These are phyloP conservation scores for Bujurquina vittata DNA, from an alignment of 2,113 vertebrate species.

Conservation along the genomic window DNA sequence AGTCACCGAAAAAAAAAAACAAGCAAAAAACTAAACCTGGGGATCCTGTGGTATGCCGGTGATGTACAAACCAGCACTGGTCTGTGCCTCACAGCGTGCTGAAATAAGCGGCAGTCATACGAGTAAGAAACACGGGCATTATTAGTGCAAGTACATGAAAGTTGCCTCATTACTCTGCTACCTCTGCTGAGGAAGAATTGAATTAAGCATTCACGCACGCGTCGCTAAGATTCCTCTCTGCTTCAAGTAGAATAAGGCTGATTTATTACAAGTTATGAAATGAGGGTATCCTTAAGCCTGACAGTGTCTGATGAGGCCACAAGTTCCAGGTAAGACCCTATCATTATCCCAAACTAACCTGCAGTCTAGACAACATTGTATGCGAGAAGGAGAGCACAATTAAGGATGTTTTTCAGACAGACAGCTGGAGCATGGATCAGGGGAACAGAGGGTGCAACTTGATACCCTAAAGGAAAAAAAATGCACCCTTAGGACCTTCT, in stretches of 20 bases:
- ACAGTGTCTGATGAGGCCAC: background rate
- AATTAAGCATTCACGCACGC: conserved; percentile 2
- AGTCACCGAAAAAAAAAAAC: conserved; percentile 61
- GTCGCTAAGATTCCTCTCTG: background rate
- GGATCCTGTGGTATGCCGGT: conserved; percentile 6
- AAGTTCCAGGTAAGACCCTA: conserved; percentile 36
- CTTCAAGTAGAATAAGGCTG: background rate
- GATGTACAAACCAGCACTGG: background rate
- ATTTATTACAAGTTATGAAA: conserved; percentile 11
- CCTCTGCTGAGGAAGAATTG: conserved; percentile 5
- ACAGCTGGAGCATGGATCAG: conserved; percentile 39
- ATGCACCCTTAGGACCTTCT: conserved; percentile 1
- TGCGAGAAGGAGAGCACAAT: conserved; percentile 38
- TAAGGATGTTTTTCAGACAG: conserved; percentile 53
- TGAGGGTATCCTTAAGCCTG: background rate
- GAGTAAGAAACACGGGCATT: background rate
- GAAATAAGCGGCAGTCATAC: conserved; percentile 7
- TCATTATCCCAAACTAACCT: conserved; percentile 55
- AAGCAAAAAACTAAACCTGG: conserved; percentile 44
- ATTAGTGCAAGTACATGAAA: conserved; percentile 20
- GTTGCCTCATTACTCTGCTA: conserved; percentile 5
- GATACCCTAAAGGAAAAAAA: conserved; percentile 39
- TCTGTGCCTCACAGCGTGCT: conserved; percentile 6
- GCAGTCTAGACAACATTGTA: conserved; percentile 36
- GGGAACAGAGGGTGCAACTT: conserved; percentile 32